Evolutionary conservation across 2,888 invertebrate genomes (phyloP).

Genomic region (Volucella inanis): DNA sequence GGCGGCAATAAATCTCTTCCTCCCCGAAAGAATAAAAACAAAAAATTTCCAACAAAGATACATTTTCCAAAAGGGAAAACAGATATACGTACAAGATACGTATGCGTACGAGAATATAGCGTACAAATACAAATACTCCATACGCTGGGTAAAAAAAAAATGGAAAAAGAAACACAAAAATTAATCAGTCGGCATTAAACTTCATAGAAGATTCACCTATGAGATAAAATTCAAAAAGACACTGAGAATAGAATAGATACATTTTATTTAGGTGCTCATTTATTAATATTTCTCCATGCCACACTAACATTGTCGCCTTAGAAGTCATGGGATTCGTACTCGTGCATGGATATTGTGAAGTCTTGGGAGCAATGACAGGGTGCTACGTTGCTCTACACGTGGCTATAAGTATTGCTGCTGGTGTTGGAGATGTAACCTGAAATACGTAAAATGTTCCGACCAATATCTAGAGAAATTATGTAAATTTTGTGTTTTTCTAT

Average conservation of each 20-base stretch:
- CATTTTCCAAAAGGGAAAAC: constrained; percentile 23
- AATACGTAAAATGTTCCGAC: constrained; percentile 43
- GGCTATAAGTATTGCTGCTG: background rate
- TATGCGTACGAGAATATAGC: too few species aligned
- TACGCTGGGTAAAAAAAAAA: background rate
- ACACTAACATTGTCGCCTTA: constrained; percentile 38
- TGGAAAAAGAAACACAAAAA: constrained; percentile 44
- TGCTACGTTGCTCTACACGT: background rate
- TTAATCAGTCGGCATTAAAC: constrained; percentile 72
- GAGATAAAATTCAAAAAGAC: constrained; percentile 61
- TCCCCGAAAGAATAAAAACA: constrained; percentile 9
- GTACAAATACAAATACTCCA: background rate
- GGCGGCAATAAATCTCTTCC: constrained; percentile 55
- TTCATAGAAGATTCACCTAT: constrained; percentile 69
- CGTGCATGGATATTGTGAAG: background rate
- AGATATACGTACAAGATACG: constrained; percentile 4
- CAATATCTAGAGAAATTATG: constrained; percentile 64
- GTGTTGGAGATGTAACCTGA: constrained; percentile 18
- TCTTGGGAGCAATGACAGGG: constrained; percentile 48
- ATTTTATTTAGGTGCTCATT: constrained; percentile 71
- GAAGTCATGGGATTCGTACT: background rate
- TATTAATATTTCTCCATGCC: constrained; percentile 63
- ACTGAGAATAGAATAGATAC: constrained; percentile 71
- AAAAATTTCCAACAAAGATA: constrained; percentile 16
- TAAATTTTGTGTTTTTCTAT: constrained; percentile 57